These are phyloP conservation scores for Scaptomyza reducta DNA, from an alignment of 2,888 invertebrate genomes.

Conservation along the genomic window DNA sequence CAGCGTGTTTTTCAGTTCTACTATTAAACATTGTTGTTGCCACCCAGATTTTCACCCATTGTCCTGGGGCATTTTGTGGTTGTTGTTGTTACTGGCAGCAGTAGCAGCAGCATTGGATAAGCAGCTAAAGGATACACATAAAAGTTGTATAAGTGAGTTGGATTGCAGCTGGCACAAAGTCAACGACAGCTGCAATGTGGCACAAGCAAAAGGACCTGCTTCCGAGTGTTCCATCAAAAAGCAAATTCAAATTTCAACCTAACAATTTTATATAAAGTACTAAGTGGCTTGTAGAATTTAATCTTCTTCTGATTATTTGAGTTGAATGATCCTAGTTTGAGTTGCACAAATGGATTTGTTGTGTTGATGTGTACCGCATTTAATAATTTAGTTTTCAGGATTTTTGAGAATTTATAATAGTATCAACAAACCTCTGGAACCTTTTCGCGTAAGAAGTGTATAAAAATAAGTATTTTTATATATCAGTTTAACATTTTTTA, in stretches of 20 bases:
- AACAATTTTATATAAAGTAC: constrained; percentile 18
- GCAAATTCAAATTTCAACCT: constrained; percentile 61
- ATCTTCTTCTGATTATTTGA: neutral
- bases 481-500: too few relatives aligned
- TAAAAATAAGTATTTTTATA: too few relatives aligned
- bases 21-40: constrained; percentile 49
- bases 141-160: constrained; percentile 63
- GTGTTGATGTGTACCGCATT: too few relatives aligned
- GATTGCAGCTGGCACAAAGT: constrained; percentile 27
- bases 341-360: neutral
- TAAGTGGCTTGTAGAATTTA: constrained; percentile 1
- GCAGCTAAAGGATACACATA: constrained; percentile 59
- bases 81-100: constrained; percentile 25
- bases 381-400: too few relatives aligned
- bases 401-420: too few relatives aligned
- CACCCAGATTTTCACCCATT: constrained; percentile 56
- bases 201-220: constrained; percentile 6
- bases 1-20: constrained; percentile 40
- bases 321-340: neutral
- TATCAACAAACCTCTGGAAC: too few relatives aligned
- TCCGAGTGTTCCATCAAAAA: constrained; percentile 41
- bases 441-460: too few relatives aligned
- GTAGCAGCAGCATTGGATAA: constrained; percentile 31
- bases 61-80: constrained; percentile 38
- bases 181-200: constrained; percentile 11